Evolutionary conservation across 2,888 invertebrate genomes (phyloP), one percentile per base, ranked within the genome.

Genomic region (Heliconius ismenius): DNA sequence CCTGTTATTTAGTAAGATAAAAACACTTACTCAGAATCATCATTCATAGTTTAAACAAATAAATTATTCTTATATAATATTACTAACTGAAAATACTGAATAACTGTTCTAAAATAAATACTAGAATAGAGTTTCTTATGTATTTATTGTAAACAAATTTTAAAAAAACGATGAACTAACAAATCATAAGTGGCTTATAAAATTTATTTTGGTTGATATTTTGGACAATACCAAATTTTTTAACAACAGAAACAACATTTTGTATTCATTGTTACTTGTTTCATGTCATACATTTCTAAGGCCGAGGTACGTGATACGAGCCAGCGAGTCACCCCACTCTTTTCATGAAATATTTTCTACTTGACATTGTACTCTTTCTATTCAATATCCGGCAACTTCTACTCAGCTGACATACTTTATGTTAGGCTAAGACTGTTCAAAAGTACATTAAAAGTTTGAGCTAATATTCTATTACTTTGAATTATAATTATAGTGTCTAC

Each of bases 271-370:
- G 87, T 89, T 88, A 85, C 86, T 83, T 84, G 87, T 89, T 92
- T 90, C 91, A 91, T 91, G 89, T 88, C 86, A 88, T 88, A 89
- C 88, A 90, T 91, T 90, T 87, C 83, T 86, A 83, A 90, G 87
- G 82, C 86, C 82, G 83, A 81, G 84, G 83, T 76, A 89, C 90
- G 90, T 89, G 91, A 89, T 89, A 90, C 88, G 84, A 82, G 83
- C 84, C 82, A 82, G 85, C 84, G 84, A 83, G 81, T 84, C 81
- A 81, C 79, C 83, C 79, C 83, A 82, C 83, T 86, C 84, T 84
- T 86, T 89, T 86, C 89, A 90, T 91, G 86, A 89, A 91, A 91
- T 90, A 91, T 91, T 91, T 89, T 86, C 84, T 81, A 82, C 85
- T 88, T 90, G 89, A 90, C 90, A 87, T 89, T 89, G 85, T 87